Percentiles rank a stretch among this genome's conserved stretches.
phyloP scores from a whole-genome alignment of 2,797 vertebrate species.

The Acanthis flammea region DNA sequence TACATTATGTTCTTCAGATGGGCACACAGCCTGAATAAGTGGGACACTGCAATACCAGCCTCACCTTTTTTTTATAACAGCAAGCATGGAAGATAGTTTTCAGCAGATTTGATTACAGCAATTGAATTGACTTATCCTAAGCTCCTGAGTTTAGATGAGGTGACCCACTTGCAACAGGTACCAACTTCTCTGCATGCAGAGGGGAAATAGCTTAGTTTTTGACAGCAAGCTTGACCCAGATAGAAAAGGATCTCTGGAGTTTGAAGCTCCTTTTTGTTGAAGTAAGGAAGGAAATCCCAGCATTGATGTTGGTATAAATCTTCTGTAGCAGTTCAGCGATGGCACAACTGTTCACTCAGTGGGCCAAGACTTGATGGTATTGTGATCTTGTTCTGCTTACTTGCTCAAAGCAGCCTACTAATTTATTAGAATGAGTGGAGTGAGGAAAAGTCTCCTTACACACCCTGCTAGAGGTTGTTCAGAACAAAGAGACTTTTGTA shows the following conservation, averaged over 20 bases:
- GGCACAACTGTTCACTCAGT: not conserved
- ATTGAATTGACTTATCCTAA: not conserved
- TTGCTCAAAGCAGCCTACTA: slow-evolving; percentile 58
- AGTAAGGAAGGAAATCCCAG: not conserved
- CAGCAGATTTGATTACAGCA: not conserved
- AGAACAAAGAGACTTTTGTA: slow-evolving; percentile 60
- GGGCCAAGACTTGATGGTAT: not conserved
- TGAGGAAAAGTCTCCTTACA: slow-evolving; percentile 1
- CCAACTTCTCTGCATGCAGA: not conserved
- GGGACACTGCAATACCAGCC: not conserved
- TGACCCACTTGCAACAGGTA: not conserved
- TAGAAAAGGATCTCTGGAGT: not conserved
- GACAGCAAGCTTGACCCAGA: not conserved
- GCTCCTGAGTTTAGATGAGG: not conserved
- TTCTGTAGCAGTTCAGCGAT: not conserved
- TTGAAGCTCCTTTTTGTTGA: not conserved
- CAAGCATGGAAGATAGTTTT: not conserved
- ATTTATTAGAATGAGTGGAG: slow-evolving; percentile 47
- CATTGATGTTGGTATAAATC: not conserved
- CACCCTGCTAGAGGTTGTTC: not conserved
- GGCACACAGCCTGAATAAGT: not conserved
- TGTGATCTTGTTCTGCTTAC: slow-evolving; percentile 48
- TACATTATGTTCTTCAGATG: not conserved
- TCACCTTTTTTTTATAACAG: not conserved
- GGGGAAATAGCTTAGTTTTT: not conserved